A percentile compares a stretch with the other conserved stretches of the same genome.
phyloP scores from a whole-genome alignment of 2,113 vertebrate species.

The Lanius collurio region DNA sequence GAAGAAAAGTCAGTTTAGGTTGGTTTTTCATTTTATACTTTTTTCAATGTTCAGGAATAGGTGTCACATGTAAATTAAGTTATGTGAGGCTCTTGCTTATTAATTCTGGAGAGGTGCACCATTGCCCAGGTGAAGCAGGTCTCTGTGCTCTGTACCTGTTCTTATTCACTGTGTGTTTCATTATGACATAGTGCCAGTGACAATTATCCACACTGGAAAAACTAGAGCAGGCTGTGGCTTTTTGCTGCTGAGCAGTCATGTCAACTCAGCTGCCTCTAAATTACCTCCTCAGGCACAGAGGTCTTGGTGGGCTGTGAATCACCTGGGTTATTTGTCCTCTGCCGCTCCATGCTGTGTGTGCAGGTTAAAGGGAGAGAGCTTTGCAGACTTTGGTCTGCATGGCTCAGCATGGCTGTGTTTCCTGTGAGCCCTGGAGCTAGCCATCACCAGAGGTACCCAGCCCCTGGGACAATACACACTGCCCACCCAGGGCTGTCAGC shows the following conservation, averaged over 20 bases:
- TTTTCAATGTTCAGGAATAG: neutral
- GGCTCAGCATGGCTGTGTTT: neutral
- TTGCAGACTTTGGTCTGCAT: neutral
- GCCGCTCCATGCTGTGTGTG: neutral
- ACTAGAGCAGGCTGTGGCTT: neutral
- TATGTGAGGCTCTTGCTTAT: neutral
- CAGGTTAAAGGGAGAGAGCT: neutral
- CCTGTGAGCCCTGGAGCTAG: neutral
- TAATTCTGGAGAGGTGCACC: neutral
- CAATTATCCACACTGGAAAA: neutral
- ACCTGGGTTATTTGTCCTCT: neutral
- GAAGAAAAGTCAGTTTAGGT: neutral
- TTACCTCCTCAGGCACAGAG: neutral
- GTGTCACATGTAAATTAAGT: neutral
- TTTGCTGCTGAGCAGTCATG: neutral
- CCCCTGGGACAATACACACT: rapidly evolving
- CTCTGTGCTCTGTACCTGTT: neutral
- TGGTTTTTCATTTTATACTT: neutral
- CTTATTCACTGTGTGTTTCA: neutral
- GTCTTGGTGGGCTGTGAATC: neutral
- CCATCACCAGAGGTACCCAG: rapidly evolving
- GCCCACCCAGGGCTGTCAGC: rapidly evolving
- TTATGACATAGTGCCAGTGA: neutral
- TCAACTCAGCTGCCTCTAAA: neutral
- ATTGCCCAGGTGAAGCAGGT: neutral